Evolutionary conservation across 2,797 vertebrate genomes (phyloP), one percentile per base, ranked within the genome.

Genomic region (Lateolabrax maculatus): DNA sequence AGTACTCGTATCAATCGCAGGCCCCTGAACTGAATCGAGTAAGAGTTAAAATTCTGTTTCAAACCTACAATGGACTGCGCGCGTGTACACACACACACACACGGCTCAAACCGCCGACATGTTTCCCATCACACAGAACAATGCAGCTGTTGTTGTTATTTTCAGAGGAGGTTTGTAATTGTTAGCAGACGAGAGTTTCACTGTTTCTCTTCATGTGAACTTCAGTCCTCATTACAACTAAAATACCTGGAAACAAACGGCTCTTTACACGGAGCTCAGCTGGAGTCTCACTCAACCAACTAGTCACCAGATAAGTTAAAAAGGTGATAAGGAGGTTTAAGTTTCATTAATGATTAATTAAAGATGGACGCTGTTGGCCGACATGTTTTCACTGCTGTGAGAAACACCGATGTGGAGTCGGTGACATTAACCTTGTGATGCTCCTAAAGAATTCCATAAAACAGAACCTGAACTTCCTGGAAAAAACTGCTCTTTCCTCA

Each of bases 81-180:
- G 15, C 27, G 34, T 21, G 13, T 9, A 46, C 25, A 49, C 15
- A 23, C 12, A 44, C 25, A 60, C 25, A 51, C 13, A 13, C 56
- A 12, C 4, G 2, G n/a, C 27, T 70, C 39, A 60, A 57, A 51
- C 48, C 41, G 2, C 44, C 19, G 6, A 56, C 65, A 62, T 62
- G 68, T 83, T 83, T 85, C 69, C 65, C 75, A 71, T 44, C 64
- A 55, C 29, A 37, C 44, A 58, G 67, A 85, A 87, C 84, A 89
- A 87, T 65, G 57, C 60, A n/a, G 65, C 70, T 49, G 56, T 44
- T 79, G 53, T 37, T 73, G 75, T 52, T 79, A 29, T 58, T 23
- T 70, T 76, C 66, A 57, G 71, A 71, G 44, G n/a, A 52, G 56
- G 68, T 51, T 64, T 53, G 41, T 77, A 75, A 75, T 67, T 27